Evolutionary conservation across 2,888 invertebrate species (phyloP).

Genomic region (Dasypolia templi): DNA sequence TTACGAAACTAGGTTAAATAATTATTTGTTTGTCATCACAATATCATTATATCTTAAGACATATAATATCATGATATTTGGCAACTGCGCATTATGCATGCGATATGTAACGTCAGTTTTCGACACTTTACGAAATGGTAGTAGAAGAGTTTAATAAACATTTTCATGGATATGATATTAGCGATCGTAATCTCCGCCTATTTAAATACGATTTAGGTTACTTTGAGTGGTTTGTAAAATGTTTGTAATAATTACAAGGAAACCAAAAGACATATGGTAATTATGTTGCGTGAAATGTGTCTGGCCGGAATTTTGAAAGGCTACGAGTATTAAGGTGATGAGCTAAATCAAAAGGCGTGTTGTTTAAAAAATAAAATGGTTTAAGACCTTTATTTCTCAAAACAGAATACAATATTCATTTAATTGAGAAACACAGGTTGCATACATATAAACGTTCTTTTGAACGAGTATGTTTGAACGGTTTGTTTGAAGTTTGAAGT

Average conservation of each 20-base stretch:
- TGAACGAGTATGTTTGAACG: no score
- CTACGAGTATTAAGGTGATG: no score
- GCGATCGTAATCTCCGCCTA: slow-evolving; percentile 24
- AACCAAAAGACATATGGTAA: slow-evolving; percentile 35
- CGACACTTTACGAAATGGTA: slow-evolving; percentile 40
- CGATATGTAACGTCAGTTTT: slow-evolving; percentile 34
- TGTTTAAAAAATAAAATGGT: no score
- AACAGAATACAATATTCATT: no score
- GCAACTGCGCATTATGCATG: slow-evolving; percentile 59
- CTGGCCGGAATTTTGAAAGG: no score
- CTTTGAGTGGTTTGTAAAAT: slow-evolving; percentile 7
- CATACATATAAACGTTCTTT: no score
- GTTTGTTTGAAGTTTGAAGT: no score
- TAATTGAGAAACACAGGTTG: no score
- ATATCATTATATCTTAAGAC: slow-evolving; percentile 38
- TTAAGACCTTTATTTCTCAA: no score
- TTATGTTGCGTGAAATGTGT: background rate
- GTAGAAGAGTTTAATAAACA: slow-evolving; percentile 19
- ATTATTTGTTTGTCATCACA: slow-evolving; percentile 45
- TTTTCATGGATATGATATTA: slow-evolving; percentile 10
- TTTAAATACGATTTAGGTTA: slow-evolving; percentile 45
- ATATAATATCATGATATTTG: slow-evolving; percentile 57
- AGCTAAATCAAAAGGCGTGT: no score
- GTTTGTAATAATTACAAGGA: slow-evolving; percentile 36
- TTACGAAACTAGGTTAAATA: slow-evolving; percentile 28